Conservation (phyloP, 2,113 vertebrate genomes). For the Corynorhinus townsendii region DNA sequence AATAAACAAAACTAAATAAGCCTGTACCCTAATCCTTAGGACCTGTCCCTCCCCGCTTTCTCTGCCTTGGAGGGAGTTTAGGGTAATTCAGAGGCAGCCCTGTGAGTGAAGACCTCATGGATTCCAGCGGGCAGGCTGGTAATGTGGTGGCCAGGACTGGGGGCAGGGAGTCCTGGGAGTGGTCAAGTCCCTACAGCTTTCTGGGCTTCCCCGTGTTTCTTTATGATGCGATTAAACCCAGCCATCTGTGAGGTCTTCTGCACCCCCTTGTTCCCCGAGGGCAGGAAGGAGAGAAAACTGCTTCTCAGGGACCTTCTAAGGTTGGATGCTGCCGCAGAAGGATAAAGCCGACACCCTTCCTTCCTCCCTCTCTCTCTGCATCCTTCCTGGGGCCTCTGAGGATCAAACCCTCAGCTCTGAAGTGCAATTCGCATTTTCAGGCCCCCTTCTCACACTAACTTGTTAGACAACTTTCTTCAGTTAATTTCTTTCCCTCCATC, state of each 20-base stretch:
- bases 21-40: background rate
- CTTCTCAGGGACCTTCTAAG: background rate
- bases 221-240: background rate
- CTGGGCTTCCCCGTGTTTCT: background rate
- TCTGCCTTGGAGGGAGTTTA: background rate
- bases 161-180: background rate
- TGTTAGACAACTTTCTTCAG: slow-evolving; percentile 50
- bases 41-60: background rate
- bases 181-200: background rate
- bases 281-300: background rate
- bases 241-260: background rate
- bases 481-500: slow-evolving; percentile 32
- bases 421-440: slow-evolving; percentile 15
- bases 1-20: background rate
- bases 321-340: background rate
- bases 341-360: background rate
- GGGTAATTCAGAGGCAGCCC: background rate
- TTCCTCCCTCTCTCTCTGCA: background rate
- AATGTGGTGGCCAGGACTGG: background rate
- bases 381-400: slow-evolving; percentile 7
- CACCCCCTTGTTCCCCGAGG: background rate
- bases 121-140: background rate
- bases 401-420: slow-evolving; percentile 47
- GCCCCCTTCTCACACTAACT: slow-evolving; percentile 50
- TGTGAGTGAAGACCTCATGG: background rate